Percentiles rank a stretch among this genome's conserved stretches.
Evolutionary conservation across 1,140 invertebrate genomes (phyloP).

Genomic region (Drosophila navojoa): DNA sequence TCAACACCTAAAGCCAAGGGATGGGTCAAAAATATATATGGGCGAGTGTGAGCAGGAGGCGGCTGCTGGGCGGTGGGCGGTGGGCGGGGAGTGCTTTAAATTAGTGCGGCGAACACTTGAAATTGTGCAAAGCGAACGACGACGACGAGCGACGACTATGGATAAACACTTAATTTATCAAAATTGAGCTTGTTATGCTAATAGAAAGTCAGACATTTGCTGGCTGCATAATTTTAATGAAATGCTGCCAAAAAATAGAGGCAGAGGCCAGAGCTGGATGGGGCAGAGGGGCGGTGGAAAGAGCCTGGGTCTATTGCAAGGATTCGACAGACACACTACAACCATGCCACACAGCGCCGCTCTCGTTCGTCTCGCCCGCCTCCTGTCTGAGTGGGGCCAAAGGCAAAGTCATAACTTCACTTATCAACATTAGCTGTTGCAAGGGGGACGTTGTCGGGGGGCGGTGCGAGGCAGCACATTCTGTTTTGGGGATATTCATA

Average conservation of each 20-base stretch:
- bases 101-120: slow-evolving; percentile 43
- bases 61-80: too few relatives aligned
- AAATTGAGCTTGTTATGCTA: slow-evolving; percentile 75
- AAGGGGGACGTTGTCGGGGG: slow-evolving; percentile 7
- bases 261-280: neutral
- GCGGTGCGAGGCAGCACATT: neutral
- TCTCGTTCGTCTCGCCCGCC: neutral
- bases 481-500: slow-evolving; percentile 70
- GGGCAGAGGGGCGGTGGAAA: neutral
- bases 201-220: slow-evolving; percentile 49
- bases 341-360: neutral
- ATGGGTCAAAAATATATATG: neutral
- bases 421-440: slow-evolving; percentile 81
- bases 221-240: slow-evolving; percentile 38
- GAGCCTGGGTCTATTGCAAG: slow-evolving; percentile 5
- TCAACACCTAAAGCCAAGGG: slow-evolving; percentile 57
- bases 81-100: slow-evolving; percentile 35
- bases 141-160: slow-evolving; percentile 33
- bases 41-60: too few relatives aligned
- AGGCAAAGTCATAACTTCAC: slow-evolving; percentile 82
- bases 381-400: slow-evolving; percentile 56
- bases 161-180: slow-evolving; percentile 82
- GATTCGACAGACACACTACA: slow-evolving; percentile 18
- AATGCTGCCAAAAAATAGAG: slow-evolving; percentile 37
- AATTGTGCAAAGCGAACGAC: slow-evolving; percentile 18